Evolutionary conservation across 2,113 vertebrate genomes (phyloP).

Genomic region (Ctenodactylus gundi): DNA sequence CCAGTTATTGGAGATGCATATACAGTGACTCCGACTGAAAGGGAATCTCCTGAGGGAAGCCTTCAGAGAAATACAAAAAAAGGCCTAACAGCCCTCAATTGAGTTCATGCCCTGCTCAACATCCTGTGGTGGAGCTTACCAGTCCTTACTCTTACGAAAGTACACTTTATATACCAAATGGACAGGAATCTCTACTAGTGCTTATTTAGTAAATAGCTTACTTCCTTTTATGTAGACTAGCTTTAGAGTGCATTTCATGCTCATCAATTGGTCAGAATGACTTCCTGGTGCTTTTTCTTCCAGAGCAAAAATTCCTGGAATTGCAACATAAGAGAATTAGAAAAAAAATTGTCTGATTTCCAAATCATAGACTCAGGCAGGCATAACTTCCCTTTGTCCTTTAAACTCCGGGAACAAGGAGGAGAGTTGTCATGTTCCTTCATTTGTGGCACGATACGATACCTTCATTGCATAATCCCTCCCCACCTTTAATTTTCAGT

Average conservation of each 20-base stretch:
- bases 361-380: neutral
- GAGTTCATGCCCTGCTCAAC: neutral
- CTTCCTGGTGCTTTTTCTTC: neutral
- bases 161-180: neutral
- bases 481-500: neutral
- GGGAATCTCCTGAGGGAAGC: neutral
- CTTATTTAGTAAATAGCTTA: neutral
- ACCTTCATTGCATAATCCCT: neutral
- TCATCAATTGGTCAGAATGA: conserved; percentile 14
- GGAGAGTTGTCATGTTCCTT: neutral
- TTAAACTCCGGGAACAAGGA: neutral
- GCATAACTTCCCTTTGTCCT: neutral
- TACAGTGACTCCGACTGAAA: neutral
- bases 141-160: neutral
- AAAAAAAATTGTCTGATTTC: conserved; percentile 25
- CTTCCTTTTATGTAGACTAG: neutral
- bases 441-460: neutral
- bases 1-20: neutral
- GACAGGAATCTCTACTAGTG: neutral
- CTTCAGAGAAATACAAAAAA: neutral
- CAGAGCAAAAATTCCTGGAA: neutral
- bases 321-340: neutral
- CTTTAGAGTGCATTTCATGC: neutral
- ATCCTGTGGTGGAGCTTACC: neutral
- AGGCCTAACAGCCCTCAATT: neutral